Conservation (phyloP, 2,888 invertebrate species). For the Acleris literana region DNA sequence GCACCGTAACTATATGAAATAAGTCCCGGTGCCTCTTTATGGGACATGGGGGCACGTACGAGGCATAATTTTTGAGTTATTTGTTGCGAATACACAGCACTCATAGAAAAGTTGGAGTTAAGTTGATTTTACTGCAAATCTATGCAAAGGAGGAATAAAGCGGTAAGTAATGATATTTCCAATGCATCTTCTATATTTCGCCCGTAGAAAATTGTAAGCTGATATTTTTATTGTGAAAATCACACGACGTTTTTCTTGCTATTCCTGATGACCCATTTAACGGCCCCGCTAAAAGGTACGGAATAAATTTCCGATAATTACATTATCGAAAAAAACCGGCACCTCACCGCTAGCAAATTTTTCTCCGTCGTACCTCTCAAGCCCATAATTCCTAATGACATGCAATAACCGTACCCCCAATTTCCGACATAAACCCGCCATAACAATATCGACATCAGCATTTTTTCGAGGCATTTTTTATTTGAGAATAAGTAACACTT, state of each 20-base stretch:
- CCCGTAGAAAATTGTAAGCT: neutral
- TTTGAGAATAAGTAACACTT: constrained; percentile 82
- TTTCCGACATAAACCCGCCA: constrained; percentile 83
- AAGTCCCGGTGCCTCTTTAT: constrained; percentile 76
- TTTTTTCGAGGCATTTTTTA: constrained; percentile 71
- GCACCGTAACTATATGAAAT: constrained; percentile 81
- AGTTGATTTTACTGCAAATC: constrained; percentile 35
- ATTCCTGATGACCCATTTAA: constrained; percentile 13
- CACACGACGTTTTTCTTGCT: neutral
- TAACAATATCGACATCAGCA: constrained; percentile 84
- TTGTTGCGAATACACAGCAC: constrained; percentile 56
- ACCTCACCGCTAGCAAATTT: constrained; percentile 70
- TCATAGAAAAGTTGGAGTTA: constrained; percentile 37
- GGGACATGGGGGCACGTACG: constrained; percentile 77
- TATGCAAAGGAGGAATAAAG: constrained; percentile 26
- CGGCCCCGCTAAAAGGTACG: constrained; percentile 55
- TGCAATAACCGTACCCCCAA: constrained; percentile 84
- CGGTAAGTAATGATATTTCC: constrained; percentile 5
- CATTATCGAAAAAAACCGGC: constrained; percentile 74
- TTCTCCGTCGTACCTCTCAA: constrained; percentile 70
- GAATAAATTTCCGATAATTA: constrained; percentile 83
- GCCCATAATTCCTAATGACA: constrained; percentile 84
- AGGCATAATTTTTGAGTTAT: constrained; percentile 77
- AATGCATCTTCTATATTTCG: neutral
- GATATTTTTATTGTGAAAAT: neutral